A percentile compares a stretch with the other conserved stretches of the same genome.
phyloP scores from a whole-genome alignment of 2,888 invertebrate genomes.

The Linnaemya tessellans region DNA sequence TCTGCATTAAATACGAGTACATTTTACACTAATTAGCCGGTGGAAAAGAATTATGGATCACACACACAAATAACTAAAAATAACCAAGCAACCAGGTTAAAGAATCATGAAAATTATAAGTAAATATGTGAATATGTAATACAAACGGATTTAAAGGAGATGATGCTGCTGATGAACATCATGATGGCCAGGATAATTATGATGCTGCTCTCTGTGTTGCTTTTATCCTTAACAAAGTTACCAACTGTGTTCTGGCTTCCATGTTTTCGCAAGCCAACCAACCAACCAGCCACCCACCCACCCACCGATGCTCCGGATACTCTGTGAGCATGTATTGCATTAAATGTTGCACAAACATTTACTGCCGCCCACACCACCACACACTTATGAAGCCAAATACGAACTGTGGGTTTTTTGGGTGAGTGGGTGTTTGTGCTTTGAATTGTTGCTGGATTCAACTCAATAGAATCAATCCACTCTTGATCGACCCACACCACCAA shows the following conservation, averaged over 20 bases:
- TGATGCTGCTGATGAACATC: neutral
- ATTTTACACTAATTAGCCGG: neutral
- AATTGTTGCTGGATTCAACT: slow-evolving; percentile 43
- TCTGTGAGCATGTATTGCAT: slow-evolving; percentile 15
- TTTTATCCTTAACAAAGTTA: slow-evolving; percentile 42
- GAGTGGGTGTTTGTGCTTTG: neutral
- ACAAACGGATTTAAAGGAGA: neutral
- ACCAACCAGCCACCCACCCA: neutral
- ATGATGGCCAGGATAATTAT: slow-evolving; percentile 36
- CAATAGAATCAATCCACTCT: neutral
- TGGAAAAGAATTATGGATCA: neutral
- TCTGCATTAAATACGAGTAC: too few relatives aligned
- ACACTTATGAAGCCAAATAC: neutral
- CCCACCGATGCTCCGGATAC: neutral
- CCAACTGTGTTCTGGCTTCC: slow-evolving; percentile 59
- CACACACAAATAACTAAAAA: neutral
- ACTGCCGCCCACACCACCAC: slow-evolving; percentile 14
- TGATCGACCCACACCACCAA: neutral
- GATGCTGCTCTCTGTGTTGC: slow-evolving; percentile 11
- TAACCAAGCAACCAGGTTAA: neutral
- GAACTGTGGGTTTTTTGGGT: too few relatives aligned
- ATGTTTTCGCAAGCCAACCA: slow-evolving; percentile 53
- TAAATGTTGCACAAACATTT: slow-evolving; percentile 58
- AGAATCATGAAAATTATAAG: slow-evolving; percentile 12
- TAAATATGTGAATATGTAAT: slow-evolving; percentile 11